A percentile compares a stretch with the other conserved stretches of the same genome.
phyloP scores from a whole-genome alignment of 2,113 vertebrate genomes.

The Campylorhamphus procurvoides region DNA sequence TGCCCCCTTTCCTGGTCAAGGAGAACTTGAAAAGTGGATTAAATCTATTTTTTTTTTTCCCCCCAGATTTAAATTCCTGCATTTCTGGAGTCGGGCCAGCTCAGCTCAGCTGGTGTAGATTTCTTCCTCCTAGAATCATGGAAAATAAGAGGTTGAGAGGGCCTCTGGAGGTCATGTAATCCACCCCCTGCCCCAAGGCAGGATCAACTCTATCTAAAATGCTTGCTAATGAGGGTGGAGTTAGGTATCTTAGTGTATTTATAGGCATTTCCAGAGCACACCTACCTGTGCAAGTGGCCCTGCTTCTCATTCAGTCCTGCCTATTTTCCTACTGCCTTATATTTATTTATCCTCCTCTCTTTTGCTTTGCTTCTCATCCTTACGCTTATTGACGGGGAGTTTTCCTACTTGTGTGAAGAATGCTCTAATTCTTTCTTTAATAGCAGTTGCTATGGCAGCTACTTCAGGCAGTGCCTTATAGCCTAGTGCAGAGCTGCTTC shows the following conservation, averaged over 20 bases:
- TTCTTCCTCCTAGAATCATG: conserved; percentile 57
- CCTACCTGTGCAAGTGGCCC: not conserved
- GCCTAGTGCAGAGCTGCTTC: not conserved
- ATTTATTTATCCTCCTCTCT: not conserved
- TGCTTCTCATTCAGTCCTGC: not conserved
- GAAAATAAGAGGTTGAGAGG: conserved; percentile 61
- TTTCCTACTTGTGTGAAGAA: conserved; percentile 17
- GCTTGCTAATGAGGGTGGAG: conserved; percentile 57
- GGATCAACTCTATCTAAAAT: conserved; percentile 67
- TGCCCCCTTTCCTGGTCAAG: not conserved
- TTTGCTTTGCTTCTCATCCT: conserved; percentile 3
- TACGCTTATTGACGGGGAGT: not conserved
- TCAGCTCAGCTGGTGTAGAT: conserved; percentile 38
- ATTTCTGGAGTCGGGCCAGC: not conserved
- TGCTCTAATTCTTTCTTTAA: conserved; percentile 49
- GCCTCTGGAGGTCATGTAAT: conserved; percentile 54
- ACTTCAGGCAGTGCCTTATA: conserved; percentile 33
- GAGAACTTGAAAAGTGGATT: conserved; percentile 24
- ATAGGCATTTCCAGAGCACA: conserved; percentile 6
- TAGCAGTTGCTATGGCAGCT: conserved; percentile 63
- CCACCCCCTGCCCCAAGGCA: conserved; percentile 49
- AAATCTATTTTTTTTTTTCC: not conserved
- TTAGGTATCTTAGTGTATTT: conserved; percentile 58
- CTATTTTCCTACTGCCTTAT: not conserved
- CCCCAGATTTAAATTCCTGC: conserved; percentile 51